A percentile compares a stretch with the other conserved stretches of the same genome.
These are phyloP conservation scores for Drosophila varians DNA, from an alignment of 1,140 invertebrate genomes.

Conservation along the genomic window DNA sequence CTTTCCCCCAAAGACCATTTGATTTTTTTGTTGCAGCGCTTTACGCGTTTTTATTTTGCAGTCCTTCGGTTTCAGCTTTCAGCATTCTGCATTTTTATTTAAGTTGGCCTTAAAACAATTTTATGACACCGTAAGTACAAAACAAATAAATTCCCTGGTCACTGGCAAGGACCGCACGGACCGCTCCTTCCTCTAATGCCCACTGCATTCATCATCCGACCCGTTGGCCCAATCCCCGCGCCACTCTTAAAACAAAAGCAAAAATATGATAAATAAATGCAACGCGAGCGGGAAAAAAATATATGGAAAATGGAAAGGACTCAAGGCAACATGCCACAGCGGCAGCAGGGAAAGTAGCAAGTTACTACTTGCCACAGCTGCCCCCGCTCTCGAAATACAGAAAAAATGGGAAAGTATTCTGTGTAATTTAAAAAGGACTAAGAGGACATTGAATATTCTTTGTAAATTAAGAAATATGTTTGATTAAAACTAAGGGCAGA, in stretches of 20 bases:
- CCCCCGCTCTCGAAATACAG: not conserved
- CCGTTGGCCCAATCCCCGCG: slow-evolving; percentile 50
- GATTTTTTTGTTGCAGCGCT: slow-evolving; percentile 53
- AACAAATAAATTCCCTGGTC: slow-evolving; percentile 75
- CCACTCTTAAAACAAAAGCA: slow-evolving; percentile 51
- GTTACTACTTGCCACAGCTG: slow-evolving; percentile 10
- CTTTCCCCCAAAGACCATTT: slow-evolving; percentile 50
- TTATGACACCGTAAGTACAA: slow-evolving; percentile 81
- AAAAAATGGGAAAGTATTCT: not conserved
- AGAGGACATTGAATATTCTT: not conserved
- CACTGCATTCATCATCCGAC: slow-evolving; percentile 77
- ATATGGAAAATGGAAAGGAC: slow-evolving; percentile 43
- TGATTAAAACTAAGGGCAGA: too few relatives aligned
- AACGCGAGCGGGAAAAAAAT: slow-evolving; percentile 35
- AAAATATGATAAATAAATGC: slow-evolving; percentile 71
- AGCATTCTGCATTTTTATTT: slow-evolving; percentile 59
- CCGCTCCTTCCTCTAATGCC: slow-evolving; percentile 59
- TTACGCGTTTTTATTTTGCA: not conserved
- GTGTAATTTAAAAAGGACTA: not conserved
- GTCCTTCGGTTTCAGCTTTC: slow-evolving; percentile 1
- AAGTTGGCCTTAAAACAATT: slow-evolving; percentile 80
- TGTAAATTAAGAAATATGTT: not conserved
- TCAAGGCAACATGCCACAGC: slow-evolving; percentile 48
- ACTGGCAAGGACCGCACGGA: slow-evolving; percentile 20
- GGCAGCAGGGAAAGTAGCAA: slow-evolving; percentile 41